Evolutionary conservation across 2,888 invertebrate species (phyloP).

Genomic region (Corythucha ciliata): DNA sequence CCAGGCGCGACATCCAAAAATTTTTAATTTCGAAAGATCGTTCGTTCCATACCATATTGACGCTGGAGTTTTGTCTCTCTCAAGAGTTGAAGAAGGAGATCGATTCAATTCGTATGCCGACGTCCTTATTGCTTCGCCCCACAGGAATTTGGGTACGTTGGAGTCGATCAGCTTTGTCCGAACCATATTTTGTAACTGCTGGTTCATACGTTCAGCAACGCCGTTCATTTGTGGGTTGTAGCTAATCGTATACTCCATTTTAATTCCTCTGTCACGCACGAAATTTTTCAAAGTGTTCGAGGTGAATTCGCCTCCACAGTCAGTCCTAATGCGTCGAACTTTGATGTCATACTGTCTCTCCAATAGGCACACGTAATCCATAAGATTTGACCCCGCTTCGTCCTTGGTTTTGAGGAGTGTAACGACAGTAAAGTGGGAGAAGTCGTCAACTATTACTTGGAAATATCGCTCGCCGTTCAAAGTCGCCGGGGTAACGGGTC

Average conservation of each 20-base stretch:
- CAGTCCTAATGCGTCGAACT: constrained; percentile 32
- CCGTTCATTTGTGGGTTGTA: neutral
- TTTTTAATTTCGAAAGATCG: constrained; percentile 26
- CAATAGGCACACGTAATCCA: constrained; percentile 33
- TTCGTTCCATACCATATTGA: constrained; percentile 24
- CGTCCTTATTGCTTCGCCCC: constrained; percentile 34
- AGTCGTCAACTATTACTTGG: constrained; percentile 36
- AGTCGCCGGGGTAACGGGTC: constrained; percentile 31
- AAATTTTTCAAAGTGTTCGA: neutral
- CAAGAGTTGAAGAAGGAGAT: constrained; percentile 26
- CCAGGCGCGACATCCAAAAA: constrained; percentile 29
- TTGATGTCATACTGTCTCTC: constrained; percentile 34
- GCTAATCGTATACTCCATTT: neutral
- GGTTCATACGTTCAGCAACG: constrained; percentile 30
- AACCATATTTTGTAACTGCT: constrained; percentile 36
- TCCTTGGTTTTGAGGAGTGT: constrained; percentile 35
- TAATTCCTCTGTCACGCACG: neutral
- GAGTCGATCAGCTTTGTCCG: constrained; percentile 34
- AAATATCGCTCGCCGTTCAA: constrained; percentile 32
- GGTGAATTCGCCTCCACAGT: constrained; percentile 5
- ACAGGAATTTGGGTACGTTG: constrained; percentile 31
- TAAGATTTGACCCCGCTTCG: constrained; percentile 35
- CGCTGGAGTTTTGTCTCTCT: constrained; percentile 24
- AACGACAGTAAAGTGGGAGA: constrained; percentile 33
- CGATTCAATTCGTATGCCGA: constrained; percentile 32